Base-by-base conservation (phyloP, 1,140 invertebrate genomes). In the Dryas iulia region DNA sequence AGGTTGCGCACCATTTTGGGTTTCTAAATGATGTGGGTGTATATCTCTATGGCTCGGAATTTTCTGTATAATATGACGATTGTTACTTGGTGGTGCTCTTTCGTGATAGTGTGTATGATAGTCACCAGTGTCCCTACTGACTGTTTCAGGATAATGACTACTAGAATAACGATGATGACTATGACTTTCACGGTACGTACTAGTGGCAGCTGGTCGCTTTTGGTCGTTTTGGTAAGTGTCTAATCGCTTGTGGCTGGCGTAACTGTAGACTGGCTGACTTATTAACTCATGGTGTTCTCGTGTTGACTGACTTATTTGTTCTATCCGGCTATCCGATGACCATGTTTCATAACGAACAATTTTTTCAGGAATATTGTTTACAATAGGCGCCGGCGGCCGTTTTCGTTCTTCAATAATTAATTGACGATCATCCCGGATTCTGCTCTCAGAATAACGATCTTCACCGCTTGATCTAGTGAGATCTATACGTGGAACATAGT, bases 331-430 rank as follows among this genome's bases (percentile, higher is more conserved):
- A 25, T 92, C 89, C 25, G 84, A 77, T 53, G 82, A 76, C 91
- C 92, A 92, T 4, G 87, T 86, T 63, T 92, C 92, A 79, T 87
- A 90, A 26, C 89, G 79, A n/a, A 88, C 71, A 66, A 90, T 81
- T 79, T 92, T 92, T 71, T 90, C 86, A 54, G 92, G 92, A 86
- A 92, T 91, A 83, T 89, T 90, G 71, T 81, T 92, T 28, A 84
- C 78, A 66, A 90, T 82, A 7, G 84, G 81, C 31, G 83, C 84
- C 25, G 84, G 68, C 11, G 81, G 78, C 31, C 91, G 82, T 78
- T 92, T 92, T 63, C 92, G 77, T 35, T 92, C 89, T 76, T 91
- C 90, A 75, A 87, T 88, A 63, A 85, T 75, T 76, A 81, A 79
- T 65, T 82, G 74, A 21, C 83, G 71, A 73, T 87, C 87, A 66